Evolutionary conservation across 2,797 vertebrate genomes (phyloP).

Genomic region (Protosalanx chinensis): DNA sequence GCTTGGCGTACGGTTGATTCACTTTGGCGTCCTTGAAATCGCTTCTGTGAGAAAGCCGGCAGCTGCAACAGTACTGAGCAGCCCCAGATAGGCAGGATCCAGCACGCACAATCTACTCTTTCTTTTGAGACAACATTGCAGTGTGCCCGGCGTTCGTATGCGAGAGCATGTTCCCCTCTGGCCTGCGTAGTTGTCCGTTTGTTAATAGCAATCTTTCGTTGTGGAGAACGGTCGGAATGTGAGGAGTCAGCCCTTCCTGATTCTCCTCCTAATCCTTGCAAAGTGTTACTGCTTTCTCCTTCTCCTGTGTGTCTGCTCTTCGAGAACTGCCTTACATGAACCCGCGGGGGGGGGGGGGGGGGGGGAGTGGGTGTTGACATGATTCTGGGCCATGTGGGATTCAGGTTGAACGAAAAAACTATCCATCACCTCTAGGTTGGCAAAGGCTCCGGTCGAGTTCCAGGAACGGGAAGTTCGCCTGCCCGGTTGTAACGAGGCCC

Average conservation of each 20-base stretch:
- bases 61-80: conserved; percentile 62
- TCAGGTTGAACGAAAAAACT: too few species aligned
- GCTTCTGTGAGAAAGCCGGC: conserved; percentile 71
- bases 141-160: conserved; percentile 32
- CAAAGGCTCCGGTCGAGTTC: background rate
- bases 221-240: conserved; percentile 29
- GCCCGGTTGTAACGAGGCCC: too few species aligned
- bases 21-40: conserved; percentile 74
- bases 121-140: conserved; percentile 49
- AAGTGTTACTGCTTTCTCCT: conserved; percentile 6
- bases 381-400: background rate
- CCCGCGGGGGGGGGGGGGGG: too few species aligned
- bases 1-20: conserved; percentile 62
- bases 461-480: too few species aligned
- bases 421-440: too few species aligned
- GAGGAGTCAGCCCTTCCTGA: conserved; percentile 32
- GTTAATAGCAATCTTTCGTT: conserved; percentile 40
- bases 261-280: conserved; percentile 38
- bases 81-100: conserved; percentile 52
- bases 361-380: background rate
- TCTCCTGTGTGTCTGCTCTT: background rate
- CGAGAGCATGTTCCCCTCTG: conserved; percentile 1
- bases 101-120: conserved; percentile 47
- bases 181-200: conserved; percentile 22
- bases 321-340: too few species aligned